Conservation (phyloP, 2,888 invertebrate genomes). For the Drepanosiphum platanoidis region DNA sequence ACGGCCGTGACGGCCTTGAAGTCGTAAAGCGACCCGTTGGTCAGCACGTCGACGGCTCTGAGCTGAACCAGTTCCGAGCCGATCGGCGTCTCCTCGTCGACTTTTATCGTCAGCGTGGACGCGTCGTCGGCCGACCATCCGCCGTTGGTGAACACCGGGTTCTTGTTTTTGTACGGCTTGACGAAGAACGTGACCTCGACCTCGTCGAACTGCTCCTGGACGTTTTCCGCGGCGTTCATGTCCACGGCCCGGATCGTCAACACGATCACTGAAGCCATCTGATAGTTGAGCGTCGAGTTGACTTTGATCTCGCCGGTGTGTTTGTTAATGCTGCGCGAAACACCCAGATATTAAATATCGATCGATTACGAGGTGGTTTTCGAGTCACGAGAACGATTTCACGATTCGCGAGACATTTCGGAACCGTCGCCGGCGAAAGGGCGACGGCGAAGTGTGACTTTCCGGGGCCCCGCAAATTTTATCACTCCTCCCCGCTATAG, state of each 20-base stretch:
- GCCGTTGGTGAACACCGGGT: conserved; percentile 78
- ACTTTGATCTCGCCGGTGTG: conserved; percentile 77
- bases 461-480: too few species aligned
- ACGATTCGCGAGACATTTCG: background rate
- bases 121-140: conserved; percentile 80
- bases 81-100: conserved; percentile 81
- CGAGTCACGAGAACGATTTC: background rate
- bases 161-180: conserved; percentile 80
- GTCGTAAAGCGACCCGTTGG: conserved; percentile 64
- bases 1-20: conserved; percentile 64
- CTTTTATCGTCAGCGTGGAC: conserved; percentile 72
- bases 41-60: conserved; percentile 73
- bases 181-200: conserved; percentile 81
- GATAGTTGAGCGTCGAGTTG: conserved; percentile 76
- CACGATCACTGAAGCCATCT: conserved; percentile 79
- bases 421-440: too few species aligned
- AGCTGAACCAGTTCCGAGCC: conserved; percentile 78
- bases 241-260: conserved; percentile 78
- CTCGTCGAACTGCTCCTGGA: conserved; percentile 73
- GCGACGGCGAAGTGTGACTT: too few species aligned
- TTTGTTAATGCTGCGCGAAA: conserved; percentile 72
- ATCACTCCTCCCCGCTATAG: too few species aligned
- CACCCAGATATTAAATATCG: background rate
- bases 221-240: conserved; percentile 75
- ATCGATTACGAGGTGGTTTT: background rate